Conservation (phyloP, 2,797 vertebrate genomes). For the Centropyge bicolor region DNA sequence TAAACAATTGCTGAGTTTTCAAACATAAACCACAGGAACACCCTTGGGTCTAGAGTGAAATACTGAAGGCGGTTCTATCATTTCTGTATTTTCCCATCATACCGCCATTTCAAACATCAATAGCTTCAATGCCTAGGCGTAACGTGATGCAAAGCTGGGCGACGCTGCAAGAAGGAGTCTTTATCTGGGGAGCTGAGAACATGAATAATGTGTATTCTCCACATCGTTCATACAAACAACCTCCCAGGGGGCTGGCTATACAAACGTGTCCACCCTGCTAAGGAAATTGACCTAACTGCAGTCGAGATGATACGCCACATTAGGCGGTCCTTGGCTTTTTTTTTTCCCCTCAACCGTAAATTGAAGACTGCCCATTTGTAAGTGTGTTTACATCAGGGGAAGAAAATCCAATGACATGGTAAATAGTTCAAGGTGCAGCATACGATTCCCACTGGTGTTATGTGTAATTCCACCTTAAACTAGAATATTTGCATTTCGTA, state of each 20-base stretch:
- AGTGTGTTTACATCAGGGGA: constrained; percentile 57
- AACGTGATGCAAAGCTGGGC: constrained; percentile 68
- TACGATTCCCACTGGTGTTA: constrained; percentile 41
- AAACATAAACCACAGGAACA: constrained; percentile 68
- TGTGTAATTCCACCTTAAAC: constrained; percentile 67
- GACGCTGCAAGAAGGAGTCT: constrained; percentile 60
- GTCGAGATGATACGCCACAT: constrained; percentile 65
- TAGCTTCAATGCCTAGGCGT: constrained; percentile 57
- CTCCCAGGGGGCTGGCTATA: constrained; percentile 59
- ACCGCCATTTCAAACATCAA: constrained; percentile 74
- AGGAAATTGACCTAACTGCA: constrained; percentile 72
- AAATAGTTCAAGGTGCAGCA: constrained; percentile 65
- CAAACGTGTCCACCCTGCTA: constrained; percentile 67
- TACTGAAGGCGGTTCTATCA: constrained; percentile 59
- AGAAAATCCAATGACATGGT: constrained; percentile 59
- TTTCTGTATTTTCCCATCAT: constrained; percentile 59
- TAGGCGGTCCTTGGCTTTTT: constrained; percentile 54
- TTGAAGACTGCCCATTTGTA: constrained; percentile 58
- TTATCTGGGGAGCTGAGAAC: constrained; percentile 69
- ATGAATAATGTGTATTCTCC: constrained; percentile 75
- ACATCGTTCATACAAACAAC: constrained; percentile 68
- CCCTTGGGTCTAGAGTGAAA: constrained; percentile 60
- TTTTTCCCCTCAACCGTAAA: constrained; percentile 32
- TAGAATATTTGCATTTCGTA: not conserved
- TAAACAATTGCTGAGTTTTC: constrained; percentile 71